phyloP scores from a whole-genome alignment of 2,113 vertebrate genomes.

The Pseudorhombus dupliciocellatus region DNA sequence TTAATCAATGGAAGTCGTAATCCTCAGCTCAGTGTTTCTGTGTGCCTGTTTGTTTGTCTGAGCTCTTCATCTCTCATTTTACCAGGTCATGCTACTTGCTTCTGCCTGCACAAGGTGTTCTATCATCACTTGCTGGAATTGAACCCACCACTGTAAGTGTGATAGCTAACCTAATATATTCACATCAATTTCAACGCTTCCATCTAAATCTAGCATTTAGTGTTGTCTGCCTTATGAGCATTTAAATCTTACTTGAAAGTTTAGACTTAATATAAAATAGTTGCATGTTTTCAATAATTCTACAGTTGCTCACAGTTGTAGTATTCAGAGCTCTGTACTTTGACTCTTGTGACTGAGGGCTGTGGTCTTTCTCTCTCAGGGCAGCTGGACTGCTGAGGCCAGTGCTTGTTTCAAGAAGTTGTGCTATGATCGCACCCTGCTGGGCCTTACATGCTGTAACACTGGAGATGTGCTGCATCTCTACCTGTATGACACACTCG shows the following conservation, averaged over 20 bases:
- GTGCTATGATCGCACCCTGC: conserved; percentile 83
- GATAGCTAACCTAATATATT: neutral
- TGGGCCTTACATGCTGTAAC: conserved; percentile 87
- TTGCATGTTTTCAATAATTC: neutral
- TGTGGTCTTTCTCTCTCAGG: conserved; percentile 69
- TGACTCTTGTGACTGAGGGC: neutral
- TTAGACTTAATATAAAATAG: neutral
- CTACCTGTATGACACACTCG: conserved; percentile 90
- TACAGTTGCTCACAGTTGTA: neutral
- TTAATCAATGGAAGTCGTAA: neutral
- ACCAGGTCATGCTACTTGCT: conserved; percentile 86
- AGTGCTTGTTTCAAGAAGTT: conserved; percentile 82
- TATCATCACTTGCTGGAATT: conserved; percentile 86
- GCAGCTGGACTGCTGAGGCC: conserved; percentile 84
- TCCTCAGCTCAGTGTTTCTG: neutral
- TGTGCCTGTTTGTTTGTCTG: neutral
- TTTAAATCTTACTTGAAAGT: too few species aligned
- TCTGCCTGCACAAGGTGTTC: conserved; percentile 92
- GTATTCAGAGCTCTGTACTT: neutral
- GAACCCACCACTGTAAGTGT: conserved; percentile 81
- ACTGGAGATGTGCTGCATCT: conserved; percentile 84
- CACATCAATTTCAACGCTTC: too few species aligned
- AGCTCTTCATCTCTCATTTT: conserved; percentile 1
- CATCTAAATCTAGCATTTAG: too few species aligned
- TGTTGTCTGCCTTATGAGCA: too few species aligned